A percentile compares a stretch with the other conserved stretches of the same genome.
Evolutionary conservation across 2,888 invertebrate species (phyloP).

Genomic region (Dichetophora obliterata): DNA sequence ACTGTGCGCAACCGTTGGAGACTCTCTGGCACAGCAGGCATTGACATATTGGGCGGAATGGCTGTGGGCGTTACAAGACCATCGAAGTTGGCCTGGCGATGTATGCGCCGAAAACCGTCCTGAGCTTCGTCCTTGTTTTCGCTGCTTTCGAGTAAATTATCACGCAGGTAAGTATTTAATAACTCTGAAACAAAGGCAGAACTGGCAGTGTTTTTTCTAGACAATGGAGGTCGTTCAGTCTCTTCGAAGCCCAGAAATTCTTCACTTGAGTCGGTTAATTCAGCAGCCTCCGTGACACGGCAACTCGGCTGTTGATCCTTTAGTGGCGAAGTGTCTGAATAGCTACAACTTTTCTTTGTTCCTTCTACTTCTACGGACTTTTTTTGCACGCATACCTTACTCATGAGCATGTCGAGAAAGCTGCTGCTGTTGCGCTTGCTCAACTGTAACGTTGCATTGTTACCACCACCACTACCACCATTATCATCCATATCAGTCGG

Average conservation of each 20-base stretch:
- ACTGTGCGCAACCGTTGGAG: slow-evolving; percentile 71
- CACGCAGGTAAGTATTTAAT: slow-evolving; percentile 71
- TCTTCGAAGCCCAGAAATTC: slow-evolving; percentile 68
- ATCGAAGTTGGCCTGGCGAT: slow-evolving; percentile 55
- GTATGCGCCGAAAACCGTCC: slow-evolving; percentile 32
- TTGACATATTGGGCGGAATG: slow-evolving; percentile 62
- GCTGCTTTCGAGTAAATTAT: slow-evolving; percentile 68
- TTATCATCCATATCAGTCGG: not conserved
- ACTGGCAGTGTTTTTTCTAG: slow-evolving; percentile 53
- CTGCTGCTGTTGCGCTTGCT: slow-evolving; percentile 45
- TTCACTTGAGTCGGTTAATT: slow-evolving; percentile 50
- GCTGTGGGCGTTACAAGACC: slow-evolving; percentile 63
- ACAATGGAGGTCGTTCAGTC: slow-evolving; percentile 56
- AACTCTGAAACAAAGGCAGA: slow-evolving; percentile 71
- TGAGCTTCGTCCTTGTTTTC: slow-evolving; percentile 44
- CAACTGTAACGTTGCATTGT: not conserved
- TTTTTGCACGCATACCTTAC: slow-evolving; percentile 58
- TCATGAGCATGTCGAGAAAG: slow-evolving; percentile 66
- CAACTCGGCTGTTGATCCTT: not conserved
- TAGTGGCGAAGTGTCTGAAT: not conserved
- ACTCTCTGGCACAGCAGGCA: slow-evolving; percentile 65
- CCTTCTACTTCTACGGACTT: slow-evolving; percentile 44
- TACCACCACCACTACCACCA: not conserved
- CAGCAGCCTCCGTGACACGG: not conserved
- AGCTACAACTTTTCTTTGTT: not conserved